phyloP scores from a whole-genome alignment of 2,888 invertebrate genomes.

The Tiliacea aurago region DNA sequence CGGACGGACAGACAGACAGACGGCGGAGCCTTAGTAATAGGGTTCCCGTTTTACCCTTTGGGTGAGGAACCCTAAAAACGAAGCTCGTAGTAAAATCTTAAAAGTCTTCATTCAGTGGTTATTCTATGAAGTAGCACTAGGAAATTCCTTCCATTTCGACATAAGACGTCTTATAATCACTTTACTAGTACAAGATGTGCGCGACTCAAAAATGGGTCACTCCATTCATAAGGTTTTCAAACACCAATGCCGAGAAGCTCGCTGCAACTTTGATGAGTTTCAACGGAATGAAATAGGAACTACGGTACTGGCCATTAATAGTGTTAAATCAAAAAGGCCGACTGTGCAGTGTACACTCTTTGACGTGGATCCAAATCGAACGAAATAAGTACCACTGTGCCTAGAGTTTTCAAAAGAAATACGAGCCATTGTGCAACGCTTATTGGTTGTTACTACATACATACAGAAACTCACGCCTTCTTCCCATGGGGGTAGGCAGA shows the following conservation, averaged over 20 bases:
- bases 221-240: slow-evolving; percentile 46
- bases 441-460: not conserved
- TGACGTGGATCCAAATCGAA: not conserved
- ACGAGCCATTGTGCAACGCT: not conserved
- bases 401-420: not conserved
- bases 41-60: too few relatives aligned
- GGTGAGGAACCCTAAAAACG: too few relatives aligned
- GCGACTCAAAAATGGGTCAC: slow-evolving; percentile 49
- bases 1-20: too few relatives aligned
- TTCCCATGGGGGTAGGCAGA: too few relatives aligned
- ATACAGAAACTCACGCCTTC: too few relatives aligned
- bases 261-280: slow-evolving; percentile 44
- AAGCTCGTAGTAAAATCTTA: slow-evolving; percentile 5
- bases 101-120: slow-evolving; percentile 6
- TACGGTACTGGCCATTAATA: not conserved
- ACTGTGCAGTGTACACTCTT: not conserved
- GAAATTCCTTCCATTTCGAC: slow-evolving; percentile 29
- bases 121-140: slow-evolving; percentile 11
- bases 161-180: slow-evolving; percentile 44
- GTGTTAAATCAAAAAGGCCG: not conserved
- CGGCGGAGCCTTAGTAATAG: too few relatives aligned
- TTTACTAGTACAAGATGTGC: slow-evolving; percentile 20
- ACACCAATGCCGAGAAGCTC: slow-evolving; percentile 42
- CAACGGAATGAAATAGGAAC: slow-evolving; percentile 27
- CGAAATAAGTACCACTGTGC: not conserved